These are phyloP conservation scores for Nasonia longicornis DNA, from an alignment of 1,140 invertebrate genomes.

Conservation along the genomic window DNA sequence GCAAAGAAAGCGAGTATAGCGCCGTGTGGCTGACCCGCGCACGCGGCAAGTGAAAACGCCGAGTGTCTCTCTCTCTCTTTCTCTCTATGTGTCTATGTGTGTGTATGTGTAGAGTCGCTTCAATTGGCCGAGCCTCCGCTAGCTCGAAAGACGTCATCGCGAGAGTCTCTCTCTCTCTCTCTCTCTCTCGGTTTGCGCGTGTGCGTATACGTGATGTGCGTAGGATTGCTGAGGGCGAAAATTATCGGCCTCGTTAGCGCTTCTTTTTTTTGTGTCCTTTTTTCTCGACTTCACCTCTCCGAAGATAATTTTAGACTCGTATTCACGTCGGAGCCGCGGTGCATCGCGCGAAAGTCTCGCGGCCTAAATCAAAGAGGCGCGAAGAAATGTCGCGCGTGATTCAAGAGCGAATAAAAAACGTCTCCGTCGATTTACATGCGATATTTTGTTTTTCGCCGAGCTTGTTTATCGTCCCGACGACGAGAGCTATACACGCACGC, in stretches of 20 bases:
- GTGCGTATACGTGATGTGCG: neutral
- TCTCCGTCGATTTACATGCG: too few relatives aligned
- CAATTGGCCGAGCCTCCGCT: neutral
- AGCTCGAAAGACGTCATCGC: slow-evolving; percentile 5
- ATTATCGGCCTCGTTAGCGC: neutral
- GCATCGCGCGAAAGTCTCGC: too few relatives aligned
- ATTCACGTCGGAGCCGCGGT: neutral
- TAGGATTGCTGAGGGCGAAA: neutral
- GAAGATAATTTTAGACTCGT: neutral
- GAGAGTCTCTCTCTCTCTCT: neutral
- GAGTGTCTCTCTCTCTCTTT: neutral
- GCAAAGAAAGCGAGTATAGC: slow-evolving; percentile 29
- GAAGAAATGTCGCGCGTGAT: too few relatives aligned
- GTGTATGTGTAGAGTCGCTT: neutral
- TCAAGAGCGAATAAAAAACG: too few relatives aligned
- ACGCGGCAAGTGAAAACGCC: slow-evolving; percentile 1
- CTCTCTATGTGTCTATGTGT: neutral
- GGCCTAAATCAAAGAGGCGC: too few relatives aligned
- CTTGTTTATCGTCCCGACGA: too few relatives aligned
- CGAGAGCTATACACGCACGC: too few relatives aligned
- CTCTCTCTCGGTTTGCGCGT: neutral
- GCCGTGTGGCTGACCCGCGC: neutral
- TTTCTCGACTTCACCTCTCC: neutral
- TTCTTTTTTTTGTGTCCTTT: neutral
- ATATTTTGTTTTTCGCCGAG: too few relatives aligned